Conservation (phyloP, 1,140 invertebrate genomes). For the Bombus confusus region DNA sequence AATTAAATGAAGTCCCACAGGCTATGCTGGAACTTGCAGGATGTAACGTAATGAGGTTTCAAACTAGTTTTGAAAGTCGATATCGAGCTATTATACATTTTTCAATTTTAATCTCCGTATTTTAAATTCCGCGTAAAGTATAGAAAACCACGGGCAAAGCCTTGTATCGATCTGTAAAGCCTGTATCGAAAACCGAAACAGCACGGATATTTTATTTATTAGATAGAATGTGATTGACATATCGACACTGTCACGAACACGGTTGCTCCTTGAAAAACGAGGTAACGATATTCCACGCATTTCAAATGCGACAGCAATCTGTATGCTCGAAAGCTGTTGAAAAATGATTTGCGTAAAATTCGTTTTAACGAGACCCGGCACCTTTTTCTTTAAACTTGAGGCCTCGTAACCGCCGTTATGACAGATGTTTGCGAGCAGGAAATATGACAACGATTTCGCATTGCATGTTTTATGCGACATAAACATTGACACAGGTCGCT, state of each 20-base stretch:
- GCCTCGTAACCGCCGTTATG: not conserved
- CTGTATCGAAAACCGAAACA: no score
- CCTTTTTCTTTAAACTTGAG: not conserved
- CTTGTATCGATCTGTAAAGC: no score
- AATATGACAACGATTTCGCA: not conserved
- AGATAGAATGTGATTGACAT: not conserved
- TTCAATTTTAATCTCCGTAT: not conserved
- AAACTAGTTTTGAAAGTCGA: not conserved
- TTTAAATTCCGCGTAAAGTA: not conserved
- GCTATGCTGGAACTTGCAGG: not conserved
- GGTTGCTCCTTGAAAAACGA: not conserved
- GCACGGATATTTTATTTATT: not conserved
- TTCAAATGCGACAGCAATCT: not conserved
- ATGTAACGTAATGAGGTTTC: not conserved
- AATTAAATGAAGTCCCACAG: not conserved
- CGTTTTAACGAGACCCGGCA: not conserved
- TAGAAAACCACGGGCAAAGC: no score
- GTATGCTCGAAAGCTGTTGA: not conserved
- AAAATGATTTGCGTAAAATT: not conserved
- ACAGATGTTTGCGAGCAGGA: not conserved
- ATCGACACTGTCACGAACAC: constrained; percentile 2
- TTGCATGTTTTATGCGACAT: not conserved
- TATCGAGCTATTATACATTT: not conserved
- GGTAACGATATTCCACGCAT: not conserved
- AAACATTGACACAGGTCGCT: not conserved